phyloP scores from a whole-genome alignment of 2,888 invertebrate species.

The Lomographa bimaculata region DNA sequence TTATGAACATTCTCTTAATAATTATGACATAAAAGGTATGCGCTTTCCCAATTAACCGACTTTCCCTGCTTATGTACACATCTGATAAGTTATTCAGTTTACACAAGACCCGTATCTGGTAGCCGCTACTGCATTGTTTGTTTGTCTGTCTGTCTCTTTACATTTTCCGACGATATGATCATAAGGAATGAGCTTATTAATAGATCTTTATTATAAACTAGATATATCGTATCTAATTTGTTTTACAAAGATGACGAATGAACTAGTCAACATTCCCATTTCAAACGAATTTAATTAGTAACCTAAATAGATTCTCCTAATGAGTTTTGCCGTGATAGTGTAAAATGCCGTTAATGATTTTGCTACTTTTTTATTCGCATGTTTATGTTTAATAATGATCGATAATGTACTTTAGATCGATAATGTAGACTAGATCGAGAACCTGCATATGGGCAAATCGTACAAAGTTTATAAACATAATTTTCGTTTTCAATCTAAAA shows the following conservation, averaged over 20 bases:
- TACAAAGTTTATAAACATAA: no score
- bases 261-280: background rate
- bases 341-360: no score
- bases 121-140: conserved; percentile 59
- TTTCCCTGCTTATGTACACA: conserved; percentile 48
- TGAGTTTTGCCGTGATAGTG: no score
- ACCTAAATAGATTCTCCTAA: conserved; percentile 7
- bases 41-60: conserved; percentile 56
- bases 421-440: no score
- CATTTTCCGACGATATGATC: conserved; percentile 19
- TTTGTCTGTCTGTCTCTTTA: conserved; percentile 43
- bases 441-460: no score
- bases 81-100: conserved; percentile 56
- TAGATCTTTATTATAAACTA: conserved; percentile 17
- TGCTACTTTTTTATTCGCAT: no score
- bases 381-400: no score
- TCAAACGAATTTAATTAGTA: conserved; percentile 3
- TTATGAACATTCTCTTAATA: conserved; percentile 22
- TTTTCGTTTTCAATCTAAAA: no score
- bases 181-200: conserved; percentile 18
- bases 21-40: conserved; percentile 44
- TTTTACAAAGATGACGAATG: no score
- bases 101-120: conserved; percentile 46
- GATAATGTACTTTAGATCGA: no score
- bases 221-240: no score